Conservation (phyloP, 2,797 vertebrate genomes). For the Bradypodion ventrale region DNA sequence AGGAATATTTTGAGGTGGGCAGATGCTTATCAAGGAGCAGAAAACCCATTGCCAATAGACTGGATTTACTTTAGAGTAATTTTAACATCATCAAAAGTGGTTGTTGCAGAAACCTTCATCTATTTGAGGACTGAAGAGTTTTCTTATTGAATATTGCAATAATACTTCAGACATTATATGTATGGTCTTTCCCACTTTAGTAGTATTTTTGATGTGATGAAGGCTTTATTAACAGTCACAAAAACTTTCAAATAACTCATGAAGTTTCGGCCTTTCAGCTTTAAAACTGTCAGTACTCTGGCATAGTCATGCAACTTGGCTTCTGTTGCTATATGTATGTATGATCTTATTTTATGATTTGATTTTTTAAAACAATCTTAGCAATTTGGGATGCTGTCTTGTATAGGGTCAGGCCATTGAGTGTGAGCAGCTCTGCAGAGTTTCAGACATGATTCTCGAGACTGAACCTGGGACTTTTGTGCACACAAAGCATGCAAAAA, state of each 20-base stretch:
- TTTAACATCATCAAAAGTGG: background rate
- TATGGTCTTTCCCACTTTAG: too few relatives aligned
- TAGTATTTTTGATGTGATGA: background rate
- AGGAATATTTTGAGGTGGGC: background rate
- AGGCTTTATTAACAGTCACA: background rate
- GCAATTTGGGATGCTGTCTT: too few relatives aligned
- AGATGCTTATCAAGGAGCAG: background rate
- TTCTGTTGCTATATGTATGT: background rate
- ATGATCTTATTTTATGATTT: background rate
- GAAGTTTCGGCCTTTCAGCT: background rate
- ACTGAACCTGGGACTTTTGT: too few relatives aligned
- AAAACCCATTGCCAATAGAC: background rate
- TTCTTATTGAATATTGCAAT: background rate
- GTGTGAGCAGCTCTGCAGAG: too few relatives aligned
- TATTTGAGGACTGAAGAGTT: background rate
- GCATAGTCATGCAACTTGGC: background rate
- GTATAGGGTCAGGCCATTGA: too few relatives aligned
- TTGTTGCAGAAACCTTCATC: background rate
- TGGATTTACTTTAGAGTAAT: background rate
- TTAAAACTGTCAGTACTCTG: background rate
- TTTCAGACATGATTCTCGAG: too few relatives aligned
- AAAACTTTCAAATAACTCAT: background rate
- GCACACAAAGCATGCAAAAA: too few relatives aligned
- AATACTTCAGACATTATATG: too few relatives aligned
- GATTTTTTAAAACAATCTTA: background rate